Evolutionary conservation across 1,140 invertebrate genomes (phyloP).

Genomic region (Pseudomyrmex gracilis): DNA sequence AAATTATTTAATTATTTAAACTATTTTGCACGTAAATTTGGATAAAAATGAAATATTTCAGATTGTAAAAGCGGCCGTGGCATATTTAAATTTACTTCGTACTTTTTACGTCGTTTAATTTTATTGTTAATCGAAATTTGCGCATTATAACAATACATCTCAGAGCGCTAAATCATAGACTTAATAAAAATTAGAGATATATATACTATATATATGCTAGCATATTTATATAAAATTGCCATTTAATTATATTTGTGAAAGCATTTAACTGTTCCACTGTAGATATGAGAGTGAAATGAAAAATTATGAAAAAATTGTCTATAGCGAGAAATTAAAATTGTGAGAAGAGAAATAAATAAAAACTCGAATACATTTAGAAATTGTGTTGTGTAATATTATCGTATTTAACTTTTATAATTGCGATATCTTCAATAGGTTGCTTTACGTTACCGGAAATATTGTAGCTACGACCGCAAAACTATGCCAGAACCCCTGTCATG

Average conservation of each 20-base stretch:
- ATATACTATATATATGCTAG: neutral
- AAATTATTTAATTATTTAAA: no score
- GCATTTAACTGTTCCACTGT: no score
- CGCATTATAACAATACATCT: slow-evolving; percentile 15
- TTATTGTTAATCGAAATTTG: neutral
- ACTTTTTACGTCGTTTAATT: slow-evolving; percentile 49
- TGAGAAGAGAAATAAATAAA: no score
- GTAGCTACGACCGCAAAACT: neutral
- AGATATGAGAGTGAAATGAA: neutral
- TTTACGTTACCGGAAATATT: slow-evolving; percentile 15
- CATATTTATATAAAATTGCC: neutral
- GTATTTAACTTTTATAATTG: neutral
- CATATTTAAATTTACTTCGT: slow-evolving; percentile 69
- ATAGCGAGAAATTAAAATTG: no score
- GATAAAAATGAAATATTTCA: slow-evolving; percentile 4
- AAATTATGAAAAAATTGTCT: neutral
- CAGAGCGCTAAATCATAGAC: neutral
- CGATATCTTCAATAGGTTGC: neutral
- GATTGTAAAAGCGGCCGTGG: slow-evolving; percentile 63
- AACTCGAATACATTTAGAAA: no score
- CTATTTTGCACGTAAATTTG: no score
- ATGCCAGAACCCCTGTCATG: slow-evolving; percentile 4
- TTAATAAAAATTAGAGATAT: slow-evolving; percentile 29
- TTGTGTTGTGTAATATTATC: no score
- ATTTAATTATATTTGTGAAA: no score